These are phyloP conservation scores for Eufriesea mexicana DNA, from an alignment of 1,140 invertebrate species.

Conservation along the genomic window DNA sequence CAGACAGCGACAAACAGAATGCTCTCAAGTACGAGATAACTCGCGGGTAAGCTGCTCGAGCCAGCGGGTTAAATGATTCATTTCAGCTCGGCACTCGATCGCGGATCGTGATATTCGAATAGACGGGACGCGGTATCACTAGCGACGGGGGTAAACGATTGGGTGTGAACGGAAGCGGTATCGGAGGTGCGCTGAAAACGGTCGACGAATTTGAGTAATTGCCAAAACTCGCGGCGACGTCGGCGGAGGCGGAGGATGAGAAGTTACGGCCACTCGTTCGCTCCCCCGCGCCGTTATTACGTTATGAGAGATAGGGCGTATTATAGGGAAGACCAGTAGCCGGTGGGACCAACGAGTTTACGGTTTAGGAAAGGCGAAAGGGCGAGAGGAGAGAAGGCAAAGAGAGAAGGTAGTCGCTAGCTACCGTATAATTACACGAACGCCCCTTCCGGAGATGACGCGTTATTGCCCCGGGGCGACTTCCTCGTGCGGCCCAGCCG, in stretches of 20 bases:
- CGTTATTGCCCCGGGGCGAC: constrained; percentile 70
- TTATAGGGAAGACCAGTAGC: constrained; percentile 82
- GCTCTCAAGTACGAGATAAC: no score
- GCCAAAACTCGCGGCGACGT: constrained; percentile 13
- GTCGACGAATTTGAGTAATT: constrained; percentile 41
- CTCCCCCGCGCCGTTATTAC: constrained; percentile 76
- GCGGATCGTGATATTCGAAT: no score
- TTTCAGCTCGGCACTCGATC: no score
- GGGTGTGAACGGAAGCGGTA: background rate
- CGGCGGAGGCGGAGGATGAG: background rate
- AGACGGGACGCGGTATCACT: no score
- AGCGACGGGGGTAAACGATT: background rate
- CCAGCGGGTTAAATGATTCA: no score
- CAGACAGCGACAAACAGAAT: no score
- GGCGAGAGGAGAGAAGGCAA: constrained; percentile 52
- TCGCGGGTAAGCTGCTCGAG: no score
- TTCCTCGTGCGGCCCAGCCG: constrained; percentile 69
- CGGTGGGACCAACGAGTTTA: constrained; percentile 76
- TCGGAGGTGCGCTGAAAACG: background rate
- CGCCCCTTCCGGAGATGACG: constrained; percentile 71
- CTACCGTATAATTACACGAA: constrained; percentile 82
- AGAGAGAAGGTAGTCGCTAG: constrained; percentile 72
- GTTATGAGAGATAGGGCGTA: constrained; percentile 76
- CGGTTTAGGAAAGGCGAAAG: constrained; percentile 72
- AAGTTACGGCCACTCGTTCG: constrained; percentile 77